Conservation (phyloP, 37 sponge, comb jelly and placozoan genomes). For the Beroe forskalii region DNA sequence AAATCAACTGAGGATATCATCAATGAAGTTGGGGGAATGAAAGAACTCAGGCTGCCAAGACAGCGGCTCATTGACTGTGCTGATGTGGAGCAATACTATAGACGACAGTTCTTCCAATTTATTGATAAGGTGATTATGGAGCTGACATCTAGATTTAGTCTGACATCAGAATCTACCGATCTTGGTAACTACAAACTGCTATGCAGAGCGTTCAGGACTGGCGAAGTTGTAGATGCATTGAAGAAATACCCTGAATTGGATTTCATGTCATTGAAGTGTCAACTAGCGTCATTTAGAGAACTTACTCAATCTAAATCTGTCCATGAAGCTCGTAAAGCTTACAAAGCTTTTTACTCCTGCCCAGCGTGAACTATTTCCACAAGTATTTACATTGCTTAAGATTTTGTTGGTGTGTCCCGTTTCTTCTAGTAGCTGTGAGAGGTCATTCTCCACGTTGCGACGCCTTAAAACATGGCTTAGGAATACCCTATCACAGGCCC, state of each 20-base stretch:
- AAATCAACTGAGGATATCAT: neutral
- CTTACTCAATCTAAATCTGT: neutral
- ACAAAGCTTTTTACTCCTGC: neutral
- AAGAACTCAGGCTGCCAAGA: neutral
- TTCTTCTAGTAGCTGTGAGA: neutral
- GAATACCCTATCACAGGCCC: neutral
- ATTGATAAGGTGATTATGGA: neutral
- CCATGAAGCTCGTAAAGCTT: neutral
- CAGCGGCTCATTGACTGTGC: neutral
- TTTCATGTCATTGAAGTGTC: neutral
- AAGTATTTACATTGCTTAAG: neutral
- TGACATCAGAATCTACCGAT: neutral
- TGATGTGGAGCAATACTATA: neutral
- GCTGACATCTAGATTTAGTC: neutral
- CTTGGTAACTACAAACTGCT: neutral
- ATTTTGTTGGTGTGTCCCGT: neutral
- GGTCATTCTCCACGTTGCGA: neutral
- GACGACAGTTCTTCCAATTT: neutral
- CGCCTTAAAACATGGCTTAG: neutral
- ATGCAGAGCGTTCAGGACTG: neutral
- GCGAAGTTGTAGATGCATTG: neutral
- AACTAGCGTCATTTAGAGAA: neutral
- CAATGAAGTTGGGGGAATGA: neutral
- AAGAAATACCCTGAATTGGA: neutral
- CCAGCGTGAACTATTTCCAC: neutral